Percentiles rank a stretch among this genome's conserved stretches.
Evolutionary conservation across 2,113 vertebrate species (phyloP).

Genomic region (Poeciliopsis occidentalis): DNA sequence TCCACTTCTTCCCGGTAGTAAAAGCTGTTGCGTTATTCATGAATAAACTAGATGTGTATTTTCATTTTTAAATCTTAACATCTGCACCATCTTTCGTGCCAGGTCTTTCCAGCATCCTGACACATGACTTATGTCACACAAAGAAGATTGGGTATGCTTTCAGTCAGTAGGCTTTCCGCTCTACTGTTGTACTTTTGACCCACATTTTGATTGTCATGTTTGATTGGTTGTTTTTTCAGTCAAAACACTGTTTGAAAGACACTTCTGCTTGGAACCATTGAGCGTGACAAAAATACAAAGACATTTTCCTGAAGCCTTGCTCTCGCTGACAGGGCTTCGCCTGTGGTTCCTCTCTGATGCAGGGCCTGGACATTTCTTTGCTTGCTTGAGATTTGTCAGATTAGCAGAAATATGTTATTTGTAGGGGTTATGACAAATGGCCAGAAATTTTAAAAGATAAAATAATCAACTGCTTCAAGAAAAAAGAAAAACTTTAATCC

Average conservation of each 20-base stretch:
- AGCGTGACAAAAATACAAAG: slow-evolving; percentile 6
- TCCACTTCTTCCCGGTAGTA: background rate
- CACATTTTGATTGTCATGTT: slow-evolving; percentile 60
- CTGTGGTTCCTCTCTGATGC: slow-evolving; percentile 37
- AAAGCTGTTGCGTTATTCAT: background rate
- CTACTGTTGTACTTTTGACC: slow-evolving; percentile 49
- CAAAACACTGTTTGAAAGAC: slow-evolving; percentile 37
- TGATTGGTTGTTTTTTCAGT: slow-evolving; percentile 50
- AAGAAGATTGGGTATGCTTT: slow-evolving; percentile 5
- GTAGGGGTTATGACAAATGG: slow-evolving; percentile 16
- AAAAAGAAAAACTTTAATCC: slow-evolving; percentile 17
- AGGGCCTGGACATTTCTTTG: slow-evolving; percentile 26
- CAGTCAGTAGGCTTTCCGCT: slow-evolving; percentile 7
- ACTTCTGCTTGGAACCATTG: slow-evolving; percentile 25
- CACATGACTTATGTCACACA: background rate
- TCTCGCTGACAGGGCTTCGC: slow-evolving; percentile 22
- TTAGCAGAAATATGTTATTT: slow-evolving; percentile 32
- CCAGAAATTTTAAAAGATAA: background rate
- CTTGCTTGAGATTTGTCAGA: slow-evolving; percentile 25
- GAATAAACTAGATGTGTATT: background rate
- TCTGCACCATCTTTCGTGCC: background rate
- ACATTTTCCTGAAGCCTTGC: slow-evolving; percentile 38
- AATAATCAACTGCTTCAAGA: background rate
- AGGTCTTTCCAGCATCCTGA: background rate
- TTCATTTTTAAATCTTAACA: slow-evolving; percentile 13